A percentile compares a stretch with the other conserved stretches of the same genome.
These are phyloP conservation scores for Laterallus jamaicensis DNA, from an alignment of 2,113 vertebrate species.

Conservation along the genomic window DNA sequence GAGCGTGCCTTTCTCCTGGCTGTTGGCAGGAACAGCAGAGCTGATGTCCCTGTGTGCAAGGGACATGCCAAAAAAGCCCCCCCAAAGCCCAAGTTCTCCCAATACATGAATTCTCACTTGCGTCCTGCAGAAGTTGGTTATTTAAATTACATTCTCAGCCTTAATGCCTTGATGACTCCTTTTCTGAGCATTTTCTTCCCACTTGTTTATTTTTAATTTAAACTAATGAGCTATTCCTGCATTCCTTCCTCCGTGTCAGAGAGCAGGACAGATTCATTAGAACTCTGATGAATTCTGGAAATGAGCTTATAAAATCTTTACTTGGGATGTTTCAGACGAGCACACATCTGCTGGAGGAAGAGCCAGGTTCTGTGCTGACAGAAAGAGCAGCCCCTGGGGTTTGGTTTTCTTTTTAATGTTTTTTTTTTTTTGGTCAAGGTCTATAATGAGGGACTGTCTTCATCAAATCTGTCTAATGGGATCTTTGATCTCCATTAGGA, in stretches of 20 bases:
- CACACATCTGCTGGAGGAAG: constrained; percentile 35
- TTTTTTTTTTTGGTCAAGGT: constrained; percentile 65
- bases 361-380: constrained; percentile 33
- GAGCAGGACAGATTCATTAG: constrained; percentile 40
- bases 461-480: constrained; percentile 66
- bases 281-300: constrained; percentile 35
- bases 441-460: constrained; percentile 66
- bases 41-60: background rate
- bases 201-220: constrained; percentile 29
- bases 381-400: constrained; percentile 17
- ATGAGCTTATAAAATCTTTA: constrained; percentile 48
- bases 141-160: background rate
- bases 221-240: constrained; percentile 49
- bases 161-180: background rate
- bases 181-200: background rate
- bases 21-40: background rate
- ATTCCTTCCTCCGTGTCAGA: constrained; percentile 36
- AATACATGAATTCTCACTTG: background rate
- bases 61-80: background rate
- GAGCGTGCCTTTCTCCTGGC: background rate
- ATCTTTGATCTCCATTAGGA: constrained; percentile 71
- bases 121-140: background rate
- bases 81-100: background rate
- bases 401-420: background rate
- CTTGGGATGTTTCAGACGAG: constrained; percentile 55